Evolutionary conservation across 2,113 vertebrate species (phyloP).

Genomic region (Myrmecobius fasciatus): DNA sequence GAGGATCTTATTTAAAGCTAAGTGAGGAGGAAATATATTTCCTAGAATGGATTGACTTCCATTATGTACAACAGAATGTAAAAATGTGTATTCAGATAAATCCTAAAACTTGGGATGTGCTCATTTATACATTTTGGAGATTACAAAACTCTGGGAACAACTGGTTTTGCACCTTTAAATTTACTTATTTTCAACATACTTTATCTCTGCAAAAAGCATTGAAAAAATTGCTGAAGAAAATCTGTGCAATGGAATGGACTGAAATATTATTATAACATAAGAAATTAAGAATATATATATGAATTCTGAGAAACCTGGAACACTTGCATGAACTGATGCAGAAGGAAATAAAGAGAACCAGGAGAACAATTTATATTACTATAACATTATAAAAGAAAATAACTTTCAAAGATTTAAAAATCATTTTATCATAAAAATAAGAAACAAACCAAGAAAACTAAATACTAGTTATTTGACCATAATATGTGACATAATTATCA

Average conservation of each 20-base stretch:
- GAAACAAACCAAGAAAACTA: conserved; percentile 7
- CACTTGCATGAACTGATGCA: not conserved
- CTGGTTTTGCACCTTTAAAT: conserved; percentile 41
- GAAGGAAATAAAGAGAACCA: not conserved
- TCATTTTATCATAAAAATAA: not conserved
- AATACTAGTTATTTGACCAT: conserved; percentile 47
- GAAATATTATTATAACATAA: not conserved
- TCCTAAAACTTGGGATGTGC: conserved; percentile 20
- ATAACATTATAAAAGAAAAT: not conserved
- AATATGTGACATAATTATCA: conserved; percentile 47
- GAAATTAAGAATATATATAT: conserved; percentile 3
- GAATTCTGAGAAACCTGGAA: not conserved
- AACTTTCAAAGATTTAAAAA: not conserved
- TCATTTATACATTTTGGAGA: conserved; percentile 43
- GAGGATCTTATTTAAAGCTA: conserved; percentile 42
- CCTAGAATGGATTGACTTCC: not conserved
- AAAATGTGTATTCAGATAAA: conserved; percentile 29
- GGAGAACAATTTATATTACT: not conserved
- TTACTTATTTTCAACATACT: conserved; percentile 19
- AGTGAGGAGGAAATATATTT: conserved; percentile 51
- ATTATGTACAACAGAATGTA: not conserved
- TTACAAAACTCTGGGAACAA: conserved; percentile 40
- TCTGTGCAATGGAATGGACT: not conserved
- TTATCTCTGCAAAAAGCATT: conserved; percentile 46
- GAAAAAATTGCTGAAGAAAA: conserved; percentile 47